Percentiles rank a stretch among this genome's conserved stretches.
These are phyloP conservation scores for Diloba caeruleocephala DNA, from an alignment of 2,888 invertebrate species.

Conservation along the genomic window DNA sequence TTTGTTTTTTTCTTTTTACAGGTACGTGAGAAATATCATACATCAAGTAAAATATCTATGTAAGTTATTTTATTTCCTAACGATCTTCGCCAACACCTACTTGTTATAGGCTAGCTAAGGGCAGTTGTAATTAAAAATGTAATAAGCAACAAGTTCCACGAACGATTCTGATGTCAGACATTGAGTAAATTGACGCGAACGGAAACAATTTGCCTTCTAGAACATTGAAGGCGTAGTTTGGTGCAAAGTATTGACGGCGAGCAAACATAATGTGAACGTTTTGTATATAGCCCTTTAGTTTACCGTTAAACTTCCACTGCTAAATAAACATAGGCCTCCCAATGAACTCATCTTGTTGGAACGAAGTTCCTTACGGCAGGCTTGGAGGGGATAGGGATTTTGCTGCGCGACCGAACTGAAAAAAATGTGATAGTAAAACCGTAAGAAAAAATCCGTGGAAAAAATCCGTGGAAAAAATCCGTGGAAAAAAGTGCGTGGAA, in stretches of 20 bases:
- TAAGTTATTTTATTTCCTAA: conserved; percentile 13
- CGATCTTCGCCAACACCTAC: neutral
- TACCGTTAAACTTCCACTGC: too few species aligned
- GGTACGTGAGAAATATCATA: conserved; percentile 37
- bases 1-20: conserved; percentile 19
- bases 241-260: conserved; percentile 46
- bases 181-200: conserved; percentile 78
- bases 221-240: conserved; percentile 63
- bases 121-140: conserved; percentile 25
- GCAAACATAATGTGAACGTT: conserved; percentile 28
- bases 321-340: too few species aligned
- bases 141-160: conserved; percentile 49
- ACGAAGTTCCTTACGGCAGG: too few species aligned
- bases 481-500: too few species aligned
- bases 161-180: conserved; percentile 63
- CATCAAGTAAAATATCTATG: conserved; percentile 6
- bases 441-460: too few species aligned
- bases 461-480: too few species aligned
- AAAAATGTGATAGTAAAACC: too few species aligned
- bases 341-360: too few species aligned
- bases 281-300: too few species aligned
- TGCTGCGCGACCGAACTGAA: too few species aligned
- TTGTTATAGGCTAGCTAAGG: conserved; percentile 3
- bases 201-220: conserved; percentile 83
- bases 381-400: too few species aligned